Percentiles rank a stretch among this genome's conserved stretches.
phyloP scores from a whole-genome alignment of 2,113 vertebrate genomes.

The Periophthalmus modestus region DNA sequence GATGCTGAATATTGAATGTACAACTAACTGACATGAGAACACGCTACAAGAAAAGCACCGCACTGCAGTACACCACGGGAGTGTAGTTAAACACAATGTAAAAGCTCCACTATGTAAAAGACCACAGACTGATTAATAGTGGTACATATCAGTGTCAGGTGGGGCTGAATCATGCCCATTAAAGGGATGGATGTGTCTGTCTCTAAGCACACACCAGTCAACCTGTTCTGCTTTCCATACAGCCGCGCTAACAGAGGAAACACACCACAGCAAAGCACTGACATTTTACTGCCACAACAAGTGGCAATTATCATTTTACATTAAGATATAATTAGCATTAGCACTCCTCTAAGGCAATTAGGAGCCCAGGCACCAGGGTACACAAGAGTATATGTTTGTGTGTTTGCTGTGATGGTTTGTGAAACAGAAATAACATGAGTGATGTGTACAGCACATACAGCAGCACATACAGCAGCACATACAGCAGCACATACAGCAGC shows the following conservation, averaged over 20 bases:
- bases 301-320: slow-evolving; percentile 43
- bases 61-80: slow-evolving; percentile 6
- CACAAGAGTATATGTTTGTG: background rate
- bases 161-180: slow-evolving; percentile 46
- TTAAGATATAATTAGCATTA: slow-evolving; percentile 36
- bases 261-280: slow-evolving; percentile 14
- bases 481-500: slow-evolving; percentile 3
- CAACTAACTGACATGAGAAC: slow-evolving; percentile 10
- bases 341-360: slow-evolving; percentile 39
- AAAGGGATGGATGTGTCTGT: slow-evolving; percentile 47
- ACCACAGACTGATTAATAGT: slow-evolving; percentile 39
- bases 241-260: slow-evolving; percentile 12
- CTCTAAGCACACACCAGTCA: slow-evolving; percentile 36
- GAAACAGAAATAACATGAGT: slow-evolving; percentile 28
- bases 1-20: slow-evolving; percentile 35
- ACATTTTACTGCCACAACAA: slow-evolving; percentile 15
- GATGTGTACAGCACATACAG: slow-evolving; percentile 27
- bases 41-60: slow-evolving; percentile 3
- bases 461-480: background rate
- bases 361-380: background rate
- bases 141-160: slow-evolving; percentile 35
- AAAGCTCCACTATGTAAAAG: slow-evolving; percentile 30
- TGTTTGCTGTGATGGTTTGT: background rate
- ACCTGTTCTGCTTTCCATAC: slow-evolving; percentile 18
- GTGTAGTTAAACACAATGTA: slow-evolving; percentile 12